These are phyloP conservation scores for Troides oblongomaculatus DNA, from an alignment of 2,888 invertebrate genomes.

Conservation along the genomic window DNA sequence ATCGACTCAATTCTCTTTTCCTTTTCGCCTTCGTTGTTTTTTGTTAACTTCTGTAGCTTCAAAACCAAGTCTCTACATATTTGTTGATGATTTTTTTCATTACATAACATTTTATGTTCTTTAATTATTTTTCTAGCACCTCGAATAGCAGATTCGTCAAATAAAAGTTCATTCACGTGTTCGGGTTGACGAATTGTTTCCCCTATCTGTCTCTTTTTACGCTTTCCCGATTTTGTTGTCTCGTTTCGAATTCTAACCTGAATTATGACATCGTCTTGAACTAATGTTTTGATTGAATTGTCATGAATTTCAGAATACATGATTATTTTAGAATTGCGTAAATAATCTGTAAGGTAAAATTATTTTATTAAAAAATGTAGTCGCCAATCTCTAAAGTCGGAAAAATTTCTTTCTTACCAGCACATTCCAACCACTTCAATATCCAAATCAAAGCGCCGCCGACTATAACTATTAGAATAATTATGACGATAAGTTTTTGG, in stretches of 20 bases:
- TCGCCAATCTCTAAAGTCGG: not conserved
- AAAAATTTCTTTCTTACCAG: constrained; percentile 45
- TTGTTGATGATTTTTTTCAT: constrained; percentile 48
- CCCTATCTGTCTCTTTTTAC: constrained; percentile 44
- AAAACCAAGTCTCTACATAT: constrained; percentile 58
- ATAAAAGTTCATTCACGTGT: constrained; percentile 32
- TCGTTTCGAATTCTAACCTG: constrained; percentile 50
- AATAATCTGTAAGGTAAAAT: constrained; percentile 45
- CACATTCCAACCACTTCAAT: constrained; percentile 44
- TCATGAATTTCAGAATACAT: constrained; percentile 51
- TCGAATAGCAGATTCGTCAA: constrained; percentile 48
- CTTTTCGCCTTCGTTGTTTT: constrained; percentile 24
- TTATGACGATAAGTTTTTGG: constrained; percentile 47
- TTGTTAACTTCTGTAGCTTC: constrained; percentile 49
- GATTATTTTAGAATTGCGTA: constrained; percentile 53
- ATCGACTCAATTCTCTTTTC: not conserved
- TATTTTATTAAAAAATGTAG: not conserved
- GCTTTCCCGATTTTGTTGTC: constrained; percentile 38
- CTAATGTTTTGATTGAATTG: constrained; percentile 49
- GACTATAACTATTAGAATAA: constrained; percentile 47
- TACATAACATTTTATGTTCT: constrained; percentile 57
- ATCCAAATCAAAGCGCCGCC: constrained; percentile 50
- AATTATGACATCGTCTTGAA: constrained; percentile 47
- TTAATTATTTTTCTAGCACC: constrained; percentile 57
- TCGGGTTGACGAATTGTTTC: constrained; percentile 11